Evolutionary conservation across 2,113 vertebrate species (phyloP).

Genomic region (Chloropsis hardwickii): DNA sequence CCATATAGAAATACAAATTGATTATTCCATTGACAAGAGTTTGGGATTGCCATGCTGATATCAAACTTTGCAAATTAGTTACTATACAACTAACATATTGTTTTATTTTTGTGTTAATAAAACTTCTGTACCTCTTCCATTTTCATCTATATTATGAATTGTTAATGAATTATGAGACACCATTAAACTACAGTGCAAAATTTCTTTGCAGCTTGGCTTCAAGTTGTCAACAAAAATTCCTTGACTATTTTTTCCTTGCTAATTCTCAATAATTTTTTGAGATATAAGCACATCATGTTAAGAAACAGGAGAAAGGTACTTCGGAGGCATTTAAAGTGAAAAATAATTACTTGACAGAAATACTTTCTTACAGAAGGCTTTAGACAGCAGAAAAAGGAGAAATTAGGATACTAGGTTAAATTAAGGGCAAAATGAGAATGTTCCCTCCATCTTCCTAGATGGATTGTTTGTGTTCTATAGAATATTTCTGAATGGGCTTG

Average conservation of each 20-base stretch:
- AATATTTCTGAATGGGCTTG: background rate
- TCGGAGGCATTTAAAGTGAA: background rate
- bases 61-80: background rate
- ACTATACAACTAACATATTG: background rate
- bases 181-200: background rate
- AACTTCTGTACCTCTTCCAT: fast-evolving
- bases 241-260: background rate
- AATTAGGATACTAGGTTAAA: background rate
- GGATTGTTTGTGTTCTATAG: fast-evolving
- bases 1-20: background rate
- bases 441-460: background rate
- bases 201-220: background rate
- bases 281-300: background rate
- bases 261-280: background rate
- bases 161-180: background rate
- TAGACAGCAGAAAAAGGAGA: background rate
- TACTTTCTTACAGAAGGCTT: background rate
- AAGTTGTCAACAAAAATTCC: background rate
- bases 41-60: background rate
- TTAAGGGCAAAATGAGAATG: background rate
- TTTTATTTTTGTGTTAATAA: background rate
- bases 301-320: background rate
- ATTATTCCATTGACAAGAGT: background rate
- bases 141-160: background rate
- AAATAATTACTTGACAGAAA: background rate